Conservation (phyloP, 2,113 vertebrate species). For the Podarcis muralis region DNA sequence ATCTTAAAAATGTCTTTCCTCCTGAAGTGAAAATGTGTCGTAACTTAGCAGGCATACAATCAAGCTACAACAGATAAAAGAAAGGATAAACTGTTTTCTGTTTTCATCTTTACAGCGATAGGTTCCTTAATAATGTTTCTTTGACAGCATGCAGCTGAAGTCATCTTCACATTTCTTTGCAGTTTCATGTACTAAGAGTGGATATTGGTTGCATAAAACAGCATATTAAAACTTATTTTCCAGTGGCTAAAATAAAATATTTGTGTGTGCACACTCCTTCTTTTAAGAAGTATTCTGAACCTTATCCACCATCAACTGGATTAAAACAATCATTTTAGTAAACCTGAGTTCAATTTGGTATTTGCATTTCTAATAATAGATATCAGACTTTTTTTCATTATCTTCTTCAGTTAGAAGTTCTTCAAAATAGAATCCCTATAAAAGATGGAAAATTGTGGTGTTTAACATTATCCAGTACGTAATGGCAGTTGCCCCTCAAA, state of each 20-base stretch:
- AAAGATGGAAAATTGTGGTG: conserved; percentile 58
- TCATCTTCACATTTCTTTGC: conserved; percentile 37
- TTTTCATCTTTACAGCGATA: conserved; percentile 55
- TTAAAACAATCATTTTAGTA: conserved; percentile 65
- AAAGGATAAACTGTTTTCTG: conserved; percentile 52
- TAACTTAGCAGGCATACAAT: conserved; percentile 48
- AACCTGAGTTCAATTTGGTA: conserved; percentile 60
- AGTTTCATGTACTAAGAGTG: conserved; percentile 46
- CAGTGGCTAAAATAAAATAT: not conserved
- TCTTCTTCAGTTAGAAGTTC: conserved; percentile 61
- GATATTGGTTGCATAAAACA: conserved; percentile 43
- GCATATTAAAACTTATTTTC: conserved; percentile 9
- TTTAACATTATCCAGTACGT: conserved; percentile 3
- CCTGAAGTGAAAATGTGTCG: conserved; percentile 15
- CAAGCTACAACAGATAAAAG: conserved; percentile 47
- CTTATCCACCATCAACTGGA: conserved; percentile 62
- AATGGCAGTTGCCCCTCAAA: not conserved
- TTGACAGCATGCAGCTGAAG: conserved; percentile 28
- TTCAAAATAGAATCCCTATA: conserved; percentile 72
- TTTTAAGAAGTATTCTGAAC: conserved; percentile 65
- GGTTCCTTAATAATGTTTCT: conserved; percentile 27
- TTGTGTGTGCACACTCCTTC: conserved; percentile 6
- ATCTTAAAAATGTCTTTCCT: not conserved
- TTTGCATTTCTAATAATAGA: conserved; percentile 55
- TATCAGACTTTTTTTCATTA: conserved; percentile 51